phyloP scores from a whole-genome alignment of 2,113 vertebrate genomes.

The Martes martes region DNA sequence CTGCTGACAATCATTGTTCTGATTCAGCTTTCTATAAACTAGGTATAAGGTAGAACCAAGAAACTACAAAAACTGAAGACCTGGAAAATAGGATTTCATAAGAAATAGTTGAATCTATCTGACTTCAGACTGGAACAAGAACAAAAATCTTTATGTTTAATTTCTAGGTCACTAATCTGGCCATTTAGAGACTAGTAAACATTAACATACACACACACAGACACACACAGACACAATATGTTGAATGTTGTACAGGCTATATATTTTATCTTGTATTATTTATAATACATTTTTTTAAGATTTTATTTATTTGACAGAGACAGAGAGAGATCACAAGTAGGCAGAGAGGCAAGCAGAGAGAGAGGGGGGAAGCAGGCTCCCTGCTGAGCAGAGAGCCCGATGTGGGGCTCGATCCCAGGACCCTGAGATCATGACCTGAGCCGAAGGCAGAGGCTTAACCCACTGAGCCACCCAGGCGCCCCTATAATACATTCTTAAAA shows the following conservation, averaged over 20 bases:
- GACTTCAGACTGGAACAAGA: neutral
- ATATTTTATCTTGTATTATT: neutral
- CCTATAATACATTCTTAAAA: neutral
- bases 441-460: too few relatives aligned
- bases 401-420: too few relatives aligned
- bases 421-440: too few relatives aligned
- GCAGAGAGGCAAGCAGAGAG: too few relatives aligned
- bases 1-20: neutral
- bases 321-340: too few relatives aligned
- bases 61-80: neutral
- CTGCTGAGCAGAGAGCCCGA: too few relatives aligned
- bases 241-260: neutral
- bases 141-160: neutral
- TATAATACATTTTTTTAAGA: neutral
- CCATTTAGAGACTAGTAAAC: neutral
- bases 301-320: too few relatives aligned
- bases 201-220: neutral
- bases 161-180: neutral
- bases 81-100: neutral
- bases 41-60: neutral
- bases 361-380: too few relatives aligned
- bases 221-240: neutral
- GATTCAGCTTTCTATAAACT: slow-evolving; percentile 26
- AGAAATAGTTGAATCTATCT: neutral
- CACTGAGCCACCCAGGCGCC: too few relatives aligned